phyloP scores from a whole-genome alignment of 2,113 vertebrate species.

The Mixornis gularis region DNA sequence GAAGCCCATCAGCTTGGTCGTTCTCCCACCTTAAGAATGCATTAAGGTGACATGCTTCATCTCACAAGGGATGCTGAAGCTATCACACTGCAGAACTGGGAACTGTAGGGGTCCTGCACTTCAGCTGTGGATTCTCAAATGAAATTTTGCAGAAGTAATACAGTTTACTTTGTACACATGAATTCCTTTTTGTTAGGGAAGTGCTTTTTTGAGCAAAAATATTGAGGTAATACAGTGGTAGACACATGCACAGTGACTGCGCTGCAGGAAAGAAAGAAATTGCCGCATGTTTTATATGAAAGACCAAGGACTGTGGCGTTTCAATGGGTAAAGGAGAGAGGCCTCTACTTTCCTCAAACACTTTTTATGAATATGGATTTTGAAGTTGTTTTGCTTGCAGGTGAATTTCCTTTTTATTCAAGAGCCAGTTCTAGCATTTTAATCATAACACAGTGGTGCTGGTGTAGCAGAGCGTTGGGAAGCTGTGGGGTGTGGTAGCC shows the following conservation, averaged over 20 bases:
- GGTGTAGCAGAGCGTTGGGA: background rate
- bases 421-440: background rate
- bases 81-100: constrained; percentile 7
- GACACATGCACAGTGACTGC: background rate
- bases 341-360: background rate
- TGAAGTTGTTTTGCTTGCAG: constrained; percentile 13
- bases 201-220: background rate
- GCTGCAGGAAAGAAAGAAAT: constrained; percentile 37
- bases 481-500: background rate
- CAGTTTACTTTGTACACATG: constrained; percentile 2
- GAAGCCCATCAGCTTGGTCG: background rate
- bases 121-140: constrained; percentile 35
- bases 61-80: constrained; percentile 36
- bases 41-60: constrained; percentile 46
- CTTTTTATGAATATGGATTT: constrained; percentile 41
- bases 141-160: constrained; percentile 41
- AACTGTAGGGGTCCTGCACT: constrained; percentile 44
- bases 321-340: background rate
- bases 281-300: background rate
- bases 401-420: background rate
- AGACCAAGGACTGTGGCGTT: background rate
- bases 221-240: constrained; percentile 26
- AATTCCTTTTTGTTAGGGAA: constrained; percentile 45
- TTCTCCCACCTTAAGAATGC: constrained; percentile 44
- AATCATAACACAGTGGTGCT: background rate